phyloP scores from a whole-genome alignment of 2,888 invertebrate species.

The Synanthedon tipuliformis region DNA sequence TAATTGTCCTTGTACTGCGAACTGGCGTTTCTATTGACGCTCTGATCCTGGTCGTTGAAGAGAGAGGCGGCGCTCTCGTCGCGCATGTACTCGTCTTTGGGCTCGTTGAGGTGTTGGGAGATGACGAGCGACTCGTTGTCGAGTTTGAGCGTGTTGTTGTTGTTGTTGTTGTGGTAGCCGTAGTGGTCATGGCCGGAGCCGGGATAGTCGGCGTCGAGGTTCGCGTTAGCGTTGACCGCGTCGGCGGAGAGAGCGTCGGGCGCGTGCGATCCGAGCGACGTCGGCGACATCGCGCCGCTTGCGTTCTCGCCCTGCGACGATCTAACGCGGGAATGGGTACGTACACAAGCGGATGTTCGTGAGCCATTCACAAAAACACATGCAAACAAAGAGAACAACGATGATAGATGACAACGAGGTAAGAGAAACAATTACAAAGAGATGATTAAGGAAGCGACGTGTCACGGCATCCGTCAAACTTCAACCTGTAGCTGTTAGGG shows the following conservation, averaged over 20 bases:
- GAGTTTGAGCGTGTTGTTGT: conserved; percentile 61
- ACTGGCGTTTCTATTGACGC: conserved; percentile 35
- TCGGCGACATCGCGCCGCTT: conserved; percentile 60
- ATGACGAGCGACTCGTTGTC: conserved; percentile 59
- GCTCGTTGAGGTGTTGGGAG: conserved; percentile 50
- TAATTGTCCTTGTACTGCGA: conserved; percentile 77
- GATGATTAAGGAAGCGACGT: conserved; percentile 43
- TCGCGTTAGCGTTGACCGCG: conserved; percentile 36
- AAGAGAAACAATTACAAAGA: conserved; percentile 25
- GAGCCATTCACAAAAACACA: conserved; percentile 67
- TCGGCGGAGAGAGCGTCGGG: conserved; percentile 22
- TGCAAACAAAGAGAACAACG: conserved; percentile 55
- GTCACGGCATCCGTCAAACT: too few species aligned
- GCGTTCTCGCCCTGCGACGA: conserved; percentile 46
- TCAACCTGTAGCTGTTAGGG: conserved; percentile 18
- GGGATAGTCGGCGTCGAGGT: conserved; percentile 42
- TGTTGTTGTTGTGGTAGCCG: conserved; percentile 52
- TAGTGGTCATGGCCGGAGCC: conserved; percentile 73
- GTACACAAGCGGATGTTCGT: conserved; percentile 65
- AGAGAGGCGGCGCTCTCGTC: conserved; percentile 46
- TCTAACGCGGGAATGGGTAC: conserved; percentile 47
- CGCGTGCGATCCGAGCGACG: conserved; percentile 35
- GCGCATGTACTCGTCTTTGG: conserved; percentile 49
- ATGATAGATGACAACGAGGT: conserved; percentile 35
- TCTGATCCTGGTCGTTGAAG: conserved; percentile 48